Evolutionary conservation across 2,888 invertebrate species (phyloP).

Genomic region (Pycnomerus fuliginosus): DNA sequence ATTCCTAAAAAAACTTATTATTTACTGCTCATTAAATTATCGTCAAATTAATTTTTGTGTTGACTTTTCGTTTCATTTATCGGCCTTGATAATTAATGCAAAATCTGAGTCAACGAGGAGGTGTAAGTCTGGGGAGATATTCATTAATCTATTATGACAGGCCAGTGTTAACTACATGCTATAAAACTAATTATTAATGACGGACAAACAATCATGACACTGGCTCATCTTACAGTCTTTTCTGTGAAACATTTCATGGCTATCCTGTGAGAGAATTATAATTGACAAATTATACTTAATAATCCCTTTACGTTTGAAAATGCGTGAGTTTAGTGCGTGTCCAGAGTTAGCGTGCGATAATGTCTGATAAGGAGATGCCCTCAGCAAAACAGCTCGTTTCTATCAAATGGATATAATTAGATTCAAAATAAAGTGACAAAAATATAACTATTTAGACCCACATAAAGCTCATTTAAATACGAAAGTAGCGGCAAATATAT

Average conservation of each 20-base stretch:
- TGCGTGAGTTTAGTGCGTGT: slow-evolving; percentile 37
- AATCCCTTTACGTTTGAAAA: too few species aligned
- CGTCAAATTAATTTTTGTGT: too few species aligned
- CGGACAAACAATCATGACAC: slow-evolving; percentile 40
- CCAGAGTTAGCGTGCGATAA: slow-evolving; percentile 39
- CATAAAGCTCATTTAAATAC: too few species aligned
- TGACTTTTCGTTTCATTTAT: background rate
- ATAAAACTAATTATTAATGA: slow-evolving; percentile 54
- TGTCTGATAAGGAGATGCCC: slow-evolving; percentile 41
- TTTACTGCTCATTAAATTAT: background rate
- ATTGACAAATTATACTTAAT: too few species aligned
- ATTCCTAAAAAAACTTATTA: background rate
- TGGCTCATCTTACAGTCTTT: slow-evolving; percentile 28
- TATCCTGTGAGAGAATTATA: background rate
- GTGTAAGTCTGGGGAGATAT: slow-evolving; percentile 50
- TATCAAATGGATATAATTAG: slow-evolving; percentile 19
- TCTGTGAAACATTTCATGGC: too few species aligned
- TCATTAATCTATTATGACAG: slow-evolving; percentile 56
- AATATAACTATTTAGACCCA: too few species aligned
- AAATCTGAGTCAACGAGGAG: slow-evolving; percentile 18
- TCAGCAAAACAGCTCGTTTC: slow-evolving; percentile 27
- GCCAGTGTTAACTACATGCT: slow-evolving; percentile 54
- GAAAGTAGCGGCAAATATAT: too few species aligned
- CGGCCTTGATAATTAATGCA: background rate
- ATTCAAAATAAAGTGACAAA: slow-evolving; percentile 12